A percentile compares a stretch with the other conserved stretches of the same genome.
These are phyloP conservation scores for Peromyscus aztecus DNA, from an alignment of 2,797 vertebrate genomes.

Conservation along the genomic window DNA sequence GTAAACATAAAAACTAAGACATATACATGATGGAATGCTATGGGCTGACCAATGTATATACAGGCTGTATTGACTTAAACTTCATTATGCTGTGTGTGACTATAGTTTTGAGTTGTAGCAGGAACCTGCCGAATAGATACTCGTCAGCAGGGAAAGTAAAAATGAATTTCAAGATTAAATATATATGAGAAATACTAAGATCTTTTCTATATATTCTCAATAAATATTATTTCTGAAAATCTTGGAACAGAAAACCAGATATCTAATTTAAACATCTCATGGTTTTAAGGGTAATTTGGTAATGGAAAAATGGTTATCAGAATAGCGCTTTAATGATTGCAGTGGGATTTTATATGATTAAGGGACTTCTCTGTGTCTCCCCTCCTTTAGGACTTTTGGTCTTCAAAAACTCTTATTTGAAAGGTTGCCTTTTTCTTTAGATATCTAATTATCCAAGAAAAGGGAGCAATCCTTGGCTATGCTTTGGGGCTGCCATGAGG, in stretches of 20 bases:
- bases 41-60: not conserved
- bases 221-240: slow-evolving; percentile 12
- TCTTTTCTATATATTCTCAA: not conserved
- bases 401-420: slow-evolving; percentile 31
- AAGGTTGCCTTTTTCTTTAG: not conserved
- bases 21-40: not conserved
- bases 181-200: not conserved
- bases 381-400: not conserved
- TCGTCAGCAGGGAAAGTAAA: not conserved
- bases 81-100: not conserved
- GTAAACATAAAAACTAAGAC: not conserved
- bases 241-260: not conserved
- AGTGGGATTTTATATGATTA: not conserved
- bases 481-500: not conserved
- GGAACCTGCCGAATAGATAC: not conserved
- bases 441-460: slow-evolving; percentile 2
- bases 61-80: not conserved
- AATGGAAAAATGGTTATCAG: not conserved
- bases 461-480: not conserved
- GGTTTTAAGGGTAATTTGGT: slow-evolving; percentile 10
- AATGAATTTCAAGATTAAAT: slow-evolving; percentile 30
- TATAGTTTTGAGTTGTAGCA: not conserved
- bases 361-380: not conserved
- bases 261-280: slow-evolving; percentile 27
- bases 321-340: not conserved